Conservation (phyloP, 2,888 invertebrate species). For the Caenorhabditis sp. region DNA sequence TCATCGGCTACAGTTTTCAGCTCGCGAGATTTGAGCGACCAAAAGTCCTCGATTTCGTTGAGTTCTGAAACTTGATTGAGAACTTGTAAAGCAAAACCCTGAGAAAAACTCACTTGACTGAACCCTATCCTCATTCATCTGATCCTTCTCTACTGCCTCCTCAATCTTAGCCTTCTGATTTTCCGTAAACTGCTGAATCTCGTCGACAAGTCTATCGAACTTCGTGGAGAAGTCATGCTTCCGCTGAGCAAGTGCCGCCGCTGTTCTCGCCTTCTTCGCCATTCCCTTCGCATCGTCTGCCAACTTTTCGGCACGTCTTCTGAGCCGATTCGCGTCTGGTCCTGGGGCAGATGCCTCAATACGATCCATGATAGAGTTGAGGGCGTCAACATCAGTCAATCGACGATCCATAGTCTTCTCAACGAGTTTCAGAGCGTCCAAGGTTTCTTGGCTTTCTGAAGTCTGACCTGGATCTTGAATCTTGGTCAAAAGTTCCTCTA, state of each 20-base stretch:
- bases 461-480: not conserved
- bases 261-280: conserved; percentile 72
- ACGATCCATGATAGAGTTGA: conserved; percentile 58
- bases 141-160: conserved; percentile 63
- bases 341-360: conserved; percentile 75
- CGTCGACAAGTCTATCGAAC: conserved; percentile 65
- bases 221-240: conserved; percentile 61
- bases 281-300: conserved; percentile 72
- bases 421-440: conserved; percentile 66
- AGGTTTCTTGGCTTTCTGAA: conserved; percentile 26
- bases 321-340: conserved; percentile 76
- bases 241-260: conserved; percentile 66
- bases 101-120: conserved; percentile 68
- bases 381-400: conserved; percentile 71
- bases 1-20: conserved; percentile 67
- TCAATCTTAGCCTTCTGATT: conserved; percentile 68
- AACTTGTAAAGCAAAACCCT: too few relatives aligned
- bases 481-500: conserved; percentile 50
- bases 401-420: conserved; percentile 71
- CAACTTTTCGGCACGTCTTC: conserved; percentile 75
- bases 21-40: conserved; percentile 71
- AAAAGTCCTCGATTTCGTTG: conserved; percentile 69
- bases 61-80: conserved; percentile 74
- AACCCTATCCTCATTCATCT: conserved; percentile 67
- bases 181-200: conserved; percentile 59